Percentiles rank a stretch among this genome's conserved stretches.
phyloP scores from a whole-genome alignment of 1,140 invertebrate species.

The Drosophila chauvacae region DNA sequence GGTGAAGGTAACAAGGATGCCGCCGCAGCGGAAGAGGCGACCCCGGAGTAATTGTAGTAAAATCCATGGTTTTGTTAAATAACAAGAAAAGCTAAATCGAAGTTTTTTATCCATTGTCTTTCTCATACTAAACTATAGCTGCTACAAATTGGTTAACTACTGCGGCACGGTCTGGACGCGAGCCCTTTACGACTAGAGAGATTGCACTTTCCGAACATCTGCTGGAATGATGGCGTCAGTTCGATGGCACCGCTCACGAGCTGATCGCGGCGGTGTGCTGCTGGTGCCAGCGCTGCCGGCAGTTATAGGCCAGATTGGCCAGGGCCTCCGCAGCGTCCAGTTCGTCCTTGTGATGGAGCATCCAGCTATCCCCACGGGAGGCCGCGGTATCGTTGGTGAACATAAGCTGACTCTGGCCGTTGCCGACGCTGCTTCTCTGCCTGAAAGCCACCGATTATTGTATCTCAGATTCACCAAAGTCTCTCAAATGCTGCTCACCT shows the following conservation, averaged over 20 bases:
- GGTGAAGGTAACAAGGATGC: slow-evolving; percentile 33
- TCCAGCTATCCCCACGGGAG: slow-evolving; percentile 51
- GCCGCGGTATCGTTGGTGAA: slow-evolving; percentile 57
- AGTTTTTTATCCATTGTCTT: slow-evolving; percentile 59
- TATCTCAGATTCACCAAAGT: no score
- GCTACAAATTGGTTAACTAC: slow-evolving; percentile 47
- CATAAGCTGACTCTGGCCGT: slow-evolving; percentile 38
- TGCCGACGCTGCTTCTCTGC: slow-evolving; percentile 47
- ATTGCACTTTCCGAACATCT: slow-evolving; percentile 84
- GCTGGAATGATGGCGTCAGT: slow-evolving; percentile 77
- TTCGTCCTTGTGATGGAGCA: slow-evolving; percentile 88
- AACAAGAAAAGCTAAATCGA: slow-evolving; percentile 45
- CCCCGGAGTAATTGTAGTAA: slow-evolving; percentile 32
- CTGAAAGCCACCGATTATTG: slow-evolving; percentile 9
- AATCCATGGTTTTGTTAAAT: slow-evolving; percentile 39
- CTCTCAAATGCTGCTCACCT: slow-evolving; percentile 47
- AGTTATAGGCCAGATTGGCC: slow-evolving; percentile 84
- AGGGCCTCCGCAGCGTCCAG: slow-evolving; percentile 89
- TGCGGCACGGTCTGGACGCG: not conserved
- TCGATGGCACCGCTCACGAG: slow-evolving; percentile 50
- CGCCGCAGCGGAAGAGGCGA: slow-evolving; percentile 32
- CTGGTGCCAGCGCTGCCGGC: slow-evolving; percentile 65
- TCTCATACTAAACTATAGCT: slow-evolving; percentile 59
- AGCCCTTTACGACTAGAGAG: slow-evolving; percentile 56
- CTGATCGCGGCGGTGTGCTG: slow-evolving; percentile 51